phyloP scores from a whole-genome alignment of 2,888 invertebrate genomes.

The Slavum lentiscoides region DNA sequence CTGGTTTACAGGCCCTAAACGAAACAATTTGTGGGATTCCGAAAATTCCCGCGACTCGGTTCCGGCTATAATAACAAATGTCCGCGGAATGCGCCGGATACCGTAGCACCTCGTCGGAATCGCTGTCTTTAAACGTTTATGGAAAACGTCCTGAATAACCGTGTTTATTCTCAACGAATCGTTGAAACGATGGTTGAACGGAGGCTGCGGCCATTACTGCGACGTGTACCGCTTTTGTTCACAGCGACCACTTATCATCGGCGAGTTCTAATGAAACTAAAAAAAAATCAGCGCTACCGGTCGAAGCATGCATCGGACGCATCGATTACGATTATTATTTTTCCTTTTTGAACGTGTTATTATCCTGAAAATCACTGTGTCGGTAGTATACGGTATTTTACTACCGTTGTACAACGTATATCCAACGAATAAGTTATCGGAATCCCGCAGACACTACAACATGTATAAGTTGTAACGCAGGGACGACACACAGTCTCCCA shows the following conservation, averaged over 20 bases:
- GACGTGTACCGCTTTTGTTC: neutral
- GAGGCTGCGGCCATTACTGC: neutral
- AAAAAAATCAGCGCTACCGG: neutral
- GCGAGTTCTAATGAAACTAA: neutral
- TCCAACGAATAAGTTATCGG: too few relatives aligned
- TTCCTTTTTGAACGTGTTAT: neutral
- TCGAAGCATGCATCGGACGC: neutral
- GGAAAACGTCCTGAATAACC: neutral
- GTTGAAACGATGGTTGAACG: neutral
- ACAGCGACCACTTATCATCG: neutral
- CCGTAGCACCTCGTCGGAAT: neutral
- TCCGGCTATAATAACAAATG: too few relatives aligned
- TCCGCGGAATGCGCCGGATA: neutral
- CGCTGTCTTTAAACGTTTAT: neutral
- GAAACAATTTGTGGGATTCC: too few relatives aligned
- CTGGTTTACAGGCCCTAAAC: too few relatives aligned
- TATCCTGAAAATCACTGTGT: neutral
- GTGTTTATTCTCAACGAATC: neutral
- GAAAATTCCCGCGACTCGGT: too few relatives aligned
- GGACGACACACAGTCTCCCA: too few relatives aligned
- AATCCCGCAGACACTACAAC: too few relatives aligned
- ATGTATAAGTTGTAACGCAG: too few relatives aligned
- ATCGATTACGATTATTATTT: neutral
- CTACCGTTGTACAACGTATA: too few relatives aligned
- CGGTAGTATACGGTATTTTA: neutral